Percentiles rank a stretch among this genome's conserved stretches.
phyloP scores from a whole-genome alignment of 2,113 vertebrate species.

The Ailuropoda melanoleuca region DNA sequence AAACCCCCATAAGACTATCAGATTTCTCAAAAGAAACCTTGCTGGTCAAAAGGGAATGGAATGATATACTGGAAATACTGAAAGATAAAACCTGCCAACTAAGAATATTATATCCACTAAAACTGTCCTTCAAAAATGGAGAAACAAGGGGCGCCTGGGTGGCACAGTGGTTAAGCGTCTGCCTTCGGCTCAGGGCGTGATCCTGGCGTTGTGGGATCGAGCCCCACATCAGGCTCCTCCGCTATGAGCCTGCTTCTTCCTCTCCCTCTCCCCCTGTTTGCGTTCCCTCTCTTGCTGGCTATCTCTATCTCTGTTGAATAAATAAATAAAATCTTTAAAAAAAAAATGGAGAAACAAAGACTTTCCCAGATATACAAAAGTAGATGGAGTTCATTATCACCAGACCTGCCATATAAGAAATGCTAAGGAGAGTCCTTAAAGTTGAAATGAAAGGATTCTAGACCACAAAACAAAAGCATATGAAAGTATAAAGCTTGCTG shows the following conservation, averaged over 20 bases:
- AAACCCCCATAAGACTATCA: not conserved
- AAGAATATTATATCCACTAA: not conserved
- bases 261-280: no score
- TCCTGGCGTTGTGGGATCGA: no score
- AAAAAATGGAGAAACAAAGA: not conserved
- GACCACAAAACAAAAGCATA: not conserved
- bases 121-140: not conserved
- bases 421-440: not conserved
- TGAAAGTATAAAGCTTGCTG: not conserved
- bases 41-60: not conserved
- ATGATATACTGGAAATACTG: not conserved
- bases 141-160: not conserved
- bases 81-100: not conserved
- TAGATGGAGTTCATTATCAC: not conserved
- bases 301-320: no score
- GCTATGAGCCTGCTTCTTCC: no score
- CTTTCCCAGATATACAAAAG: not conserved
- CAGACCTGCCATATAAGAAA: not conserved
- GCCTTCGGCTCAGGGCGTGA: no score
- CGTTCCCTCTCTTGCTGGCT: no score
- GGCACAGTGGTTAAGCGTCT: no score
- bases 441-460: not conserved
- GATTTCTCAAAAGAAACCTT: not conserved
- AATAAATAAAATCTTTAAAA: no score
- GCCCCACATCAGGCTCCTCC: no score